Percentiles rank a stretch among this genome's conserved stretches.
phyloP scores from a whole-genome alignment of 2,113 vertebrate genomes.

The Sphyrna mokarran region DNA sequence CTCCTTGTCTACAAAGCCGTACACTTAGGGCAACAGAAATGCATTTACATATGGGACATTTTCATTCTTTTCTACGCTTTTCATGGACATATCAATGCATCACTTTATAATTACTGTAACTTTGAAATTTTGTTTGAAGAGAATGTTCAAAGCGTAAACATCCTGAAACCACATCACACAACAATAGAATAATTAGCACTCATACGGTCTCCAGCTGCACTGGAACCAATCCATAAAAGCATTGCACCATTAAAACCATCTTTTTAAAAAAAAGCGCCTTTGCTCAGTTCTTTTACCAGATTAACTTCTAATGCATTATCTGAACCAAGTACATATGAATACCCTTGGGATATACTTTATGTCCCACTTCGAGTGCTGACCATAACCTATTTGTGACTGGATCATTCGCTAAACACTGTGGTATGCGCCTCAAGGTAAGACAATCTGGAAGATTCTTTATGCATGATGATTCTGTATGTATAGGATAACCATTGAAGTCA shows the following conservation, averaged over 20 bases:
- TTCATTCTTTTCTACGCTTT: conserved; percentile 24
- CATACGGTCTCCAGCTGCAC: conserved; percentile 25
- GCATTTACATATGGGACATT: not conserved
- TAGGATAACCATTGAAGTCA: not conserved
- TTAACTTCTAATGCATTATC: conserved; percentile 28
- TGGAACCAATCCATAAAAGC: conserved; percentile 24
- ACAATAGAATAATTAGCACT: conserved; percentile 35
- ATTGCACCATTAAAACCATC: conserved; percentile 34
- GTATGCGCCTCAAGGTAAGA: conserved; percentile 5
- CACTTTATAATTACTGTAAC: conserved; percentile 18
- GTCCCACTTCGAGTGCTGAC: conserved; percentile 6
- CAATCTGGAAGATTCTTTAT: conserved; percentile 4
- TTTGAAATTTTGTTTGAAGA: conserved; percentile 35
- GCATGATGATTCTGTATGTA: conserved; percentile 6
- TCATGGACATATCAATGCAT: conserved; percentile 21
- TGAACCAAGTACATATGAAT: conserved; percentile 30
- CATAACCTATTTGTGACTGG: conserved; percentile 11
- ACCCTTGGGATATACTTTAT: conserved; percentile 27
- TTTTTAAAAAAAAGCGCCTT: not conserved
- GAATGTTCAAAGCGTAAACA: conserved; percentile 33
- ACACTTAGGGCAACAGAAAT: not conserved
- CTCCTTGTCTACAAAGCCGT: not conserved
- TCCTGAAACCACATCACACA: conserved; percentile 28
- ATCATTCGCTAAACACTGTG: not conserved
- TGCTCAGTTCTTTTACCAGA: conserved; percentile 30